phyloP scores from a whole-genome alignment of 2,113 vertebrate species.

The Fukomys damarensis region DNA sequence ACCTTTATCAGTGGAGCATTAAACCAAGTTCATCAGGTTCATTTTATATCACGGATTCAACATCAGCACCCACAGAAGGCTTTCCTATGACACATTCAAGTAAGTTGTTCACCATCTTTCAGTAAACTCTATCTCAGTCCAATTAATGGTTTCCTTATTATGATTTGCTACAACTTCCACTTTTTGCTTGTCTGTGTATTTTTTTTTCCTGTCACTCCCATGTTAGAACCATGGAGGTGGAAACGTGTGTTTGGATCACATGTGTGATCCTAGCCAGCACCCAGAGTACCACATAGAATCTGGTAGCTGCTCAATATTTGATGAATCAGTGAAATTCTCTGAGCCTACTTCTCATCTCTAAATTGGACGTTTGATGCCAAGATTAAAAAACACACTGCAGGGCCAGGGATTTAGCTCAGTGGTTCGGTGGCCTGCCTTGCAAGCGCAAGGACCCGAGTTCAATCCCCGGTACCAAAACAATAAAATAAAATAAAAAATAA shows the following conservation, averaged over 20 bases:
- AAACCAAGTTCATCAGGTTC: neutral
- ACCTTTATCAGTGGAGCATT: neutral
- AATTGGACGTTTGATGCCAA: neutral
- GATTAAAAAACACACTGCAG: neutral
- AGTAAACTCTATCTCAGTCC: neutral
- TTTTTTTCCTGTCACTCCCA: neutral
- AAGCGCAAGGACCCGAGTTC: no score
- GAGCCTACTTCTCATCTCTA: neutral
- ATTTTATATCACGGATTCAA: neutral
- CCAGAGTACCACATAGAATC: neutral
- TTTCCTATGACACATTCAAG: neutral
- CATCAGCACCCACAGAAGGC: neutral
- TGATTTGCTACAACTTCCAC: neutral
- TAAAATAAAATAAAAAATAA: neutral
- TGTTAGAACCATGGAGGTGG: neutral
- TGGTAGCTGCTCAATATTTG: neutral
- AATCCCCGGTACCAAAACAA: no score
- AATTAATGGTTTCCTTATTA: neutral
- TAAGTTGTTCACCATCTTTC: neutral
- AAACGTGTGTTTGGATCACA: neutral
- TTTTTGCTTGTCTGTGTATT: neutral
- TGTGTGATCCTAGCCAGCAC: neutral
- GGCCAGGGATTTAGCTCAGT: no score
- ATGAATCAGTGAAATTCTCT: neutral
- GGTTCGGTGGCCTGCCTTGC: no score